phyloP scores from a whole-genome alignment of 2,113 vertebrate genomes.

The Sminthopsis crassicaudata region DNA sequence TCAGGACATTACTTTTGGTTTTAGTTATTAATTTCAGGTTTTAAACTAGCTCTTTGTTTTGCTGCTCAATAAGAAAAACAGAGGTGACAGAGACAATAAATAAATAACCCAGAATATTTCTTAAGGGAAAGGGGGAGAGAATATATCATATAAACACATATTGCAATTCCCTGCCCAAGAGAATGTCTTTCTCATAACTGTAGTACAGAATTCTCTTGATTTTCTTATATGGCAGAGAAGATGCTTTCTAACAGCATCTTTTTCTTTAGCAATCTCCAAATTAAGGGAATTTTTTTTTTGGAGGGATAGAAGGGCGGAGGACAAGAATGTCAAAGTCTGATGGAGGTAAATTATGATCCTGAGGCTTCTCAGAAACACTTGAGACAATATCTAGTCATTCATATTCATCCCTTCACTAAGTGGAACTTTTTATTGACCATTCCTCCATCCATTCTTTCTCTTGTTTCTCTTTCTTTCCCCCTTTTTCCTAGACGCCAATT shows the following conservation, averaged over 20 bases:
- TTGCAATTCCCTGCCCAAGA: not conserved
- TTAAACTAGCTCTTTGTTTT: conserved; percentile 19
- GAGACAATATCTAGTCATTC: conserved; percentile 9
- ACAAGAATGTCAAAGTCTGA: not conserved
- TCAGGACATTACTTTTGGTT: not conserved
- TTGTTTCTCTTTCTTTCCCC: not conserved
- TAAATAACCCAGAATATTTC: not conserved
- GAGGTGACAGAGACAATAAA: conserved; percentile 42
- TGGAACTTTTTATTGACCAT: not conserved
- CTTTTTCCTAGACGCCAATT: not conserved
- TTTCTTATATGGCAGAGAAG: not conserved
- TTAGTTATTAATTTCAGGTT: not conserved
- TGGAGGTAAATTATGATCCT: not conserved
- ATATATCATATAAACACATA: conserved; percentile 14
- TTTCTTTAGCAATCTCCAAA: not conserved
- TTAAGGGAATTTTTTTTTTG: not conserved
- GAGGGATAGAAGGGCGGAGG: not conserved
- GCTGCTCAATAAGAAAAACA: conserved; percentile 43
- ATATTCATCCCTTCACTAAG: not conserved
- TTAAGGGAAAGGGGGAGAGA: not conserved
- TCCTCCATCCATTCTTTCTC: not conserved
- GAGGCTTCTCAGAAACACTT: not conserved
- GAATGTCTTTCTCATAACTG: not conserved
- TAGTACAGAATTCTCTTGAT: not conserved
- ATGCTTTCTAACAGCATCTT: not conserved